Conservation (phyloP, 2,113 vertebrate species). For the Scartelaos histophorus region DNA sequence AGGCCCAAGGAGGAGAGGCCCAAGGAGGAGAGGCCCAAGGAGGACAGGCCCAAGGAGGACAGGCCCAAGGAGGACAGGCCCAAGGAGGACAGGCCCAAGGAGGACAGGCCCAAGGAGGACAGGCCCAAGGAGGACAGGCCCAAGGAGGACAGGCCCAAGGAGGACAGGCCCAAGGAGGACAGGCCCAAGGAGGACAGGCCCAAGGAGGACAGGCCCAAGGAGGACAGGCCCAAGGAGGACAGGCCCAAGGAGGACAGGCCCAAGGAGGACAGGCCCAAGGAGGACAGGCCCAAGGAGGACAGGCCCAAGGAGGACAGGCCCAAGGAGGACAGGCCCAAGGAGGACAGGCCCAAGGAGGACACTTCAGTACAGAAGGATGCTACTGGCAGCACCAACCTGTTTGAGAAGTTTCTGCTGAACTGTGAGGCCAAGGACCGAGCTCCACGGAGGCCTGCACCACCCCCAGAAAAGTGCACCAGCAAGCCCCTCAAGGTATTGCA, state of each 20-base stretch:
- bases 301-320: constrained; percentile 66
- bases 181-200: constrained; percentile 68
- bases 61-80: constrained; percentile 33
- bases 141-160: constrained; percentile 58
- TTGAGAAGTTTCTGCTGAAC: constrained; percentile 78
- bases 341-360: constrained; percentile 73
- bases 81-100: constrained; percentile 71
- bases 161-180: constrained; percentile 65
- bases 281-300: constrained; percentile 68
- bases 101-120: constrained; percentile 69
- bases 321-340: constrained; percentile 51
- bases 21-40: constrained; percentile 71
- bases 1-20: constrained; percentile 33
- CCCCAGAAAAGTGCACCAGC: constrained; percentile 43
- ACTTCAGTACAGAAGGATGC: constrained; percentile 60
- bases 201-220: constrained; percentile 70
- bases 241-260: constrained; percentile 70
- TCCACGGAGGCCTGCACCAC: constrained; percentile 57
- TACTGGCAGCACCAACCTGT: constrained; percentile 70
- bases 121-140: constrained; percentile 64
- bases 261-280: constrained; percentile 66
- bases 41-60: constrained; percentile 71
- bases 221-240: constrained; percentile 43
- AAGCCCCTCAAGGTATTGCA: constrained; percentile 67
- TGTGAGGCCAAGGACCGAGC: constrained; percentile 78